These are phyloP conservation scores for Euwallacea similis DNA, from an alignment of 1,140 invertebrate genomes.

Conservation along the genomic window DNA sequence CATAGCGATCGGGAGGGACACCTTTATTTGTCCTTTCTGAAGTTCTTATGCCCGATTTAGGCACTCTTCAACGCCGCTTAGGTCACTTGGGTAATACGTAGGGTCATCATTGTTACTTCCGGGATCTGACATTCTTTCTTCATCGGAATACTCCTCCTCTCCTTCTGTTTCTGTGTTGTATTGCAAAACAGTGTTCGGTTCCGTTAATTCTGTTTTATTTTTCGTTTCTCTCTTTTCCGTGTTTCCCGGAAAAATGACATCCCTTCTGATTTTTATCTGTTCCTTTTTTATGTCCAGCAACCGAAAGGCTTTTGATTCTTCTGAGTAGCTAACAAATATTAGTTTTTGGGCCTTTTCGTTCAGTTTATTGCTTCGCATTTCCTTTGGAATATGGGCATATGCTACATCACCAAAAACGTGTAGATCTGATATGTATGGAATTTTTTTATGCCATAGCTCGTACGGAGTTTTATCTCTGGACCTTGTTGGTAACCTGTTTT, in stretches of 20 bases:
- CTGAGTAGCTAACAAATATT: constrained; percentile 19
- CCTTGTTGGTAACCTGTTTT: constrained; percentile 19
- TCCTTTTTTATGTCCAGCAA: constrained; percentile 5
- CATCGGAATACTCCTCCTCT: background rate
- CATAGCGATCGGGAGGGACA: constrained; percentile 1
- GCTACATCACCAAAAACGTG: constrained; percentile 10
- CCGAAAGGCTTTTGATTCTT: constrained; percentile 19
- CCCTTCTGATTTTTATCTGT: constrained; percentile 9
- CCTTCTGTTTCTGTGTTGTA: background rate
- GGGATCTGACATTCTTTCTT: background rate
- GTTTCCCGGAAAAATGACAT: constrained; percentile 6
- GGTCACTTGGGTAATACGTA: background rate
- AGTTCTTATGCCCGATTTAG: background rate
- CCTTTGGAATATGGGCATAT: constrained; percentile 10
- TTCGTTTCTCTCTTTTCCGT: background rate
- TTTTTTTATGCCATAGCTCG: constrained; percentile 29
- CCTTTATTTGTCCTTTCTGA: constrained; percentile 6
- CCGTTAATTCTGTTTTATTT: background rate
- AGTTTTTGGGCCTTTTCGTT: constrained; percentile 6
- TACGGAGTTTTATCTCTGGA: constrained; percentile 23
- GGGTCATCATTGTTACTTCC: background rate
- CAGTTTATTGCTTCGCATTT: constrained; percentile 8
- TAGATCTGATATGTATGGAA: constrained; percentile 35
- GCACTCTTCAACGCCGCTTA: background rate
- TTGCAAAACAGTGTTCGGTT: background rate